These are phyloP conservation scores for Leptopilina boulardi DNA, from an alignment of 1,140 invertebrate species.

Conservation along the genomic window DNA sequence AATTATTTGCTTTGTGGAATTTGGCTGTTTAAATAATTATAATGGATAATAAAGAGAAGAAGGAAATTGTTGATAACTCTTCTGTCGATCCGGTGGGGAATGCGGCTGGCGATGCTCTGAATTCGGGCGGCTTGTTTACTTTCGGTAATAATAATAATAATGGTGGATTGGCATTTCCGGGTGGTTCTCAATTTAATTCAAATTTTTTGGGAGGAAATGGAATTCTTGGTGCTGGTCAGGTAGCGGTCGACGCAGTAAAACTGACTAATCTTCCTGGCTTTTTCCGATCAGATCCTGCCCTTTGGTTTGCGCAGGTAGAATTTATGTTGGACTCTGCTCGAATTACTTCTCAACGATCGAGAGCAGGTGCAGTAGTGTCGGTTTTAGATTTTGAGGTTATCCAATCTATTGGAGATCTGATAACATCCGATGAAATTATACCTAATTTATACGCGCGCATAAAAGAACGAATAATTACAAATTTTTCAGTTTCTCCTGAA, in stretches of 20 bases:
- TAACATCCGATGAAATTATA: neutral
- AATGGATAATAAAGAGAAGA: too few species aligned
- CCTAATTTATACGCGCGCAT: neutral
- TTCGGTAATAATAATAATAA: too few species aligned
- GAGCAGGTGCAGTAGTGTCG: neutral
- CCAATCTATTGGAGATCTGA: neutral
- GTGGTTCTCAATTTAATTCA: too few species aligned
- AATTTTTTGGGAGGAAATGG: too few species aligned
- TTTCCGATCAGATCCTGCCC: neutral
- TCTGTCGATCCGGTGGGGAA: too few species aligned
- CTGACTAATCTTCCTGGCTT: neutral
- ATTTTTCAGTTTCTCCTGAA: neutral
- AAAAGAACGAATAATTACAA: neutral
- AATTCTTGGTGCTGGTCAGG: too few species aligned
- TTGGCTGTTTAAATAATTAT: too few species aligned
- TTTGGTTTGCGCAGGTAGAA: constrained; percentile 15
- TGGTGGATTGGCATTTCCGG: too few species aligned
- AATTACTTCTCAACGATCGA: neutral
- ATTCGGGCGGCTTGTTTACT: too few species aligned
- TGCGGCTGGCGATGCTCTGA: too few species aligned
- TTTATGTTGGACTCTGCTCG: neutral
- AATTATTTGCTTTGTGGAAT: too few species aligned
- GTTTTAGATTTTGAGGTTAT: neutral
- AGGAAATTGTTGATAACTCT: too few species aligned
- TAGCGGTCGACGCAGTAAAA: neutral